Evolutionary conservation across 2,888 invertebrate species (phyloP).

Genomic region (Nymphalis urticae): DNA sequence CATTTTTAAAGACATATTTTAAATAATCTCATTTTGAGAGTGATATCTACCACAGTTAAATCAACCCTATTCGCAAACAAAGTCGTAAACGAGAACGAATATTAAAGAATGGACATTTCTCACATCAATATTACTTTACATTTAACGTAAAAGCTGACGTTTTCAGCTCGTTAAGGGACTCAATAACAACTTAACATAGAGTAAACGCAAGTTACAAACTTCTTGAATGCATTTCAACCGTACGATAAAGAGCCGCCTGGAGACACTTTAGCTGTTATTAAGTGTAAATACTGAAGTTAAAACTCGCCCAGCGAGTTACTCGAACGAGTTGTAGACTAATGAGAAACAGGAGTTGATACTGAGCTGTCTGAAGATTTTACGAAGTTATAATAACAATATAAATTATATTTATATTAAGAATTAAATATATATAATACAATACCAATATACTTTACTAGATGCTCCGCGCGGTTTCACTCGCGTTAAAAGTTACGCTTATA

Average conservation of each 20-base stretch:
- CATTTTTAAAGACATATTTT: background rate
- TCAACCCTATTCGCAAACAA: slow-evolving; percentile 22
- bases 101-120: slow-evolving; percentile 30
- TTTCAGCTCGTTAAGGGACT: slow-evolving; percentile 37
- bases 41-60: background rate
- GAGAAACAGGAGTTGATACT: slow-evolving; percentile 37
- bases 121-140: slow-evolving; percentile 34
- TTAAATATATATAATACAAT: no score
- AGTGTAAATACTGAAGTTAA: slow-evolving; percentile 41
- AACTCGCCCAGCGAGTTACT: slow-evolving; percentile 36
- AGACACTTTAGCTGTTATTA: slow-evolving; percentile 38
- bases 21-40: background rate
- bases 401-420: background rate
- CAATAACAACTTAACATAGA: slow-evolving; percentile 37
- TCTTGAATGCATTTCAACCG: slow-evolving; percentile 36
- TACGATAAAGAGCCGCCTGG: slow-evolving; percentile 30
- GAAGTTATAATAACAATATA: slow-evolving; percentile 11
- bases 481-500: no score
- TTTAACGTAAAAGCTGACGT: slow-evolving; percentile 34
- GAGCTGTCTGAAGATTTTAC: slow-evolving; percentile 24
- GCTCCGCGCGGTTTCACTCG: no score
- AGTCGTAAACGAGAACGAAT: slow-evolving; percentile 28
- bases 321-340: slow-evolving; percentile 34
- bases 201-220: slow-evolving; percentile 36
- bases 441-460: no score